A percentile compares a stretch with the other conserved stretches of the same genome.
These are phyloP conservation scores for Aplodontia rufa DNA, from an alignment of 2,113 vertebrate genomes.

Conservation along the genomic window DNA sequence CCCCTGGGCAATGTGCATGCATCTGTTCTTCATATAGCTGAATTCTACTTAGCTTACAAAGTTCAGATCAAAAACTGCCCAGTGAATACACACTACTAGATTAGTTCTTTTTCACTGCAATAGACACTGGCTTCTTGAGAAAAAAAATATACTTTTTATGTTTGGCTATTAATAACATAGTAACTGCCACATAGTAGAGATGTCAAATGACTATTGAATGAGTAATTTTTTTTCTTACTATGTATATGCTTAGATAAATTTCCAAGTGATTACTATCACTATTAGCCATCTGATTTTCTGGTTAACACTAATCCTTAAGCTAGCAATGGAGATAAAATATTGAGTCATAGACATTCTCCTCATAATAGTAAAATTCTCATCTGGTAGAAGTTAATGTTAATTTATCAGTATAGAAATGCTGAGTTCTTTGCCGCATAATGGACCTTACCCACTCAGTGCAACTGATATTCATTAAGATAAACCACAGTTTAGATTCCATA, in stretches of 20 bases:
- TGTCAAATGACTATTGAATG: background rate
- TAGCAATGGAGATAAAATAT: background rate
- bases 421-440: background rate
- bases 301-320: background rate
- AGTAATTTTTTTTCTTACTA: conserved; percentile 1
- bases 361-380: background rate
- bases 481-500: background rate
- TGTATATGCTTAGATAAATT: background rate
- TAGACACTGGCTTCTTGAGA: background rate
- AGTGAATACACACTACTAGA: background rate
- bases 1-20: background rate
- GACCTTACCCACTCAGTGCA: background rate
- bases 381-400: background rate
- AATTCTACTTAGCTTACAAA: background rate
- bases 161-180: background rate
- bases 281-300: background rate
- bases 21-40: background rate
- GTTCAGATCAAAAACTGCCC: background rate
- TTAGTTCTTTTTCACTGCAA: background rate
- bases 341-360: background rate
- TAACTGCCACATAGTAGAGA: background rate
- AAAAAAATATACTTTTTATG: background rate
- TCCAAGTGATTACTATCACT: background rate
- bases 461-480: conserved; percentile 9
- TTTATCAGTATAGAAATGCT: background rate